Base-by-base conservation (phyloP, 1,140 invertebrate genomes). In the Lysiphlebus fabarum region DNA sequence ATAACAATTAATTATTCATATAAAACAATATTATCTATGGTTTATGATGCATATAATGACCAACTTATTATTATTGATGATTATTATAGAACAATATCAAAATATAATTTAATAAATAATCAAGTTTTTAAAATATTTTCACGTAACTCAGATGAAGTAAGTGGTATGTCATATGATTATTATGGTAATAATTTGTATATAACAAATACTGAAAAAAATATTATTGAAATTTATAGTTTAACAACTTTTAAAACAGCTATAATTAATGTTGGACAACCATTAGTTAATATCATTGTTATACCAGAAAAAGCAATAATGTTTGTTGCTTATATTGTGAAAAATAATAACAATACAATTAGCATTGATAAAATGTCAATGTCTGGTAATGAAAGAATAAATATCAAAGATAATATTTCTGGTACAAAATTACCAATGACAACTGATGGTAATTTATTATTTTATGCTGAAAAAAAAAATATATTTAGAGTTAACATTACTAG, bases 241-340 rank as follows among this genome's bases (percentile, higher is more conserved):
- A 76, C 73, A 34, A 87, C 81, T 0, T 70, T 70, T 7, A 65
- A 82, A 0, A 85, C 83, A 2, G 57, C 84, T 5, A n/a, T n/a
- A n/a, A 61, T 91, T 17, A 62, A 65, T 0, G 69, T 65, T 42
- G 0, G 72, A 82, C 82, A 86, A 65, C 87, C 88, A n/a, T n/a
- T n/a, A 1, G 70, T 84, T 40, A 83, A 82, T 43, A 70, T 91
- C 1, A 82, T 81, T 12, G 61, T 90, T 0, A 71, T 86, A 53
- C 84, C 88, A 26, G 80, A 86, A 58, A 79, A 85, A 66, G 86
- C 87, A 10, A 67, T 82, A n/a, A 84, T 90, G 82, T 85, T 85
- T 57, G 80, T 90, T 0, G 83, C 85, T 0, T 77, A 88, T 10
- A 65, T 72, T 57, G n/a, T n/a, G n/a, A n/a, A 78, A 79, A 7